A percentile compares a stretch with the other conserved stretches of the same genome.
Conservation (phyloP, 1,140 invertebrate genomes). For the Pantala flavescens region DNA sequence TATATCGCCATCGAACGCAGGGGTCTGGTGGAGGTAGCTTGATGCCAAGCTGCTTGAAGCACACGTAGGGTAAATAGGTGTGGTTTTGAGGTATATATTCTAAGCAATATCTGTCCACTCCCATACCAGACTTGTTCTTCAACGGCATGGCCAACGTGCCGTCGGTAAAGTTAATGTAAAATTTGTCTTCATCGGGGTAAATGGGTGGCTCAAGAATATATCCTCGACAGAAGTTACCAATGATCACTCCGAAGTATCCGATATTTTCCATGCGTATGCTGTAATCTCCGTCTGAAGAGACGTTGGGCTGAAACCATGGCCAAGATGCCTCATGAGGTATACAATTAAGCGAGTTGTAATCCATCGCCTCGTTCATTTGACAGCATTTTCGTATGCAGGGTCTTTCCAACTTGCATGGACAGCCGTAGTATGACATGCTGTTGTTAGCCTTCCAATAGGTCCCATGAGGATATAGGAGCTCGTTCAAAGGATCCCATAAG, state of each 20-base stretch:
- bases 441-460: neutral
- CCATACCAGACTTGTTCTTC: neutral
- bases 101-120: neutral
- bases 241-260: neutral
- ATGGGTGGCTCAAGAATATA: neutral
- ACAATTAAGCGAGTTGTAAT: neutral
- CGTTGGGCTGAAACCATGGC: neutral
- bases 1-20: constrained; percentile 1
- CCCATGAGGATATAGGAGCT: neutral
- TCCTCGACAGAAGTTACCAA: neutral
- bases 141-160: neutral
- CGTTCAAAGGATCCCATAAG: neutral
- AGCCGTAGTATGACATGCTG: neutral
- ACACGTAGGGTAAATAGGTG: neutral
- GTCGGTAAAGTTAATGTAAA: neutral
- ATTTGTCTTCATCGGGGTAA: neutral
- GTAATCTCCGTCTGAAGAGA: neutral
- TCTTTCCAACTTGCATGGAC: neutral
- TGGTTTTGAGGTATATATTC: neutral
- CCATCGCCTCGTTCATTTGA: neutral
- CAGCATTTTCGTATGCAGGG: neutral
- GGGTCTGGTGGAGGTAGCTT: neutral
- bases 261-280: neutral
- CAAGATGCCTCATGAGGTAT: neutral
- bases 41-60: neutral